Base-by-base conservation (phyloP, 2,113 vertebrate species). In the Psittacus erithacus region DNA sequence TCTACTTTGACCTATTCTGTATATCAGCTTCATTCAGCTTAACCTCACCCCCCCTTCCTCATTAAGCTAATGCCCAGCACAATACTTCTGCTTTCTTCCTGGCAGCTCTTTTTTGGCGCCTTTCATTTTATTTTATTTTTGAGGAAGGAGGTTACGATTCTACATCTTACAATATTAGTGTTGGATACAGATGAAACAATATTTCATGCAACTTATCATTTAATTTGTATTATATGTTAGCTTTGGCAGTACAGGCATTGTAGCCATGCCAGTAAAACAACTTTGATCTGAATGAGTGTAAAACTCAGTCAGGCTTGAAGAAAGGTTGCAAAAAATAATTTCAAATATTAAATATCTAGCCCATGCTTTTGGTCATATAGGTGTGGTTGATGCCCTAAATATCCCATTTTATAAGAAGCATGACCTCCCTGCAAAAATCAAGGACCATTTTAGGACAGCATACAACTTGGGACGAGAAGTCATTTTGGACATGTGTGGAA, bases 141-240 rank as follows among this genome's bases (percentile, higher is more conserved):
- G 67, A 90, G 73, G 88, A 82, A 92, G 69, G 82, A 93, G 52
- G 44, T 47, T 76, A 91, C 20, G 35, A 38, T 91, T 91, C 73
- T 91, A 52, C 41, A 24, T 84, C 69, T 92, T 89, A 79, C 29
- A 57, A 7, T 93, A 84, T 92, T 93, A 79, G 52, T 82, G 62
- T 57, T 97, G 95, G 95, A 94, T 84, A 76, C 47, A 90, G 82
- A 93, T 94, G 29, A 95, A 90, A 95, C 73, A 86, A 38, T 84
- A 90, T 81, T 92, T 93, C 69, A 57, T 91, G n/a, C 38, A 71
- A 92, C 20, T 94, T 96, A 95, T 92, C 85, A 88, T 96, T 92
- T 93, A 69, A 92, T 92, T 94, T 94, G 80, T 94, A 91, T 76
- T 94, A 44, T 93, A 76, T 93, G 77, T 94, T 96, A 91, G 65